Evolutionary conservation across 30 jellyfish, hydroid and myxozoan species (phyloP), one percentile per base, ranked within the genome.

Genomic region (Chrysaora quinquecirrha): DNA sequence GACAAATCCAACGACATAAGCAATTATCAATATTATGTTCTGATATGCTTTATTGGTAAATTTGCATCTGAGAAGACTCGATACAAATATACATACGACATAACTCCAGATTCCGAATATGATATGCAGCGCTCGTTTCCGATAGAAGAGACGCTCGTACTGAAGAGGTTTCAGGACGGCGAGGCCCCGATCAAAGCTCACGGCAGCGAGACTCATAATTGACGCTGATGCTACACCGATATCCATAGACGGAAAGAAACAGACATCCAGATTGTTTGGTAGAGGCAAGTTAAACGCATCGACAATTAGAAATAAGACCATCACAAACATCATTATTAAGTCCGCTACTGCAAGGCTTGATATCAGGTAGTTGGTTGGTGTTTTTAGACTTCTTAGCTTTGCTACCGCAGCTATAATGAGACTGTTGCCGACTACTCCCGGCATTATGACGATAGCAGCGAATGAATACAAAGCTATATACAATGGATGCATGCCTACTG

Each of bases 161-260:
- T 64, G 95, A 22, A 84, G 61, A 28, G 95, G 95, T 46, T 52
- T 61, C 38, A 62, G 33, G 14, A 84, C 95, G 34, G 95, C 95
- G 1, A 84, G 77, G 23, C 74, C 87, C 3, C 95, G 67, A 54
- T 84, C 95, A 69, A 73, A 71, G 56, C 95, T 84, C 71, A 84
- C 95, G 43, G 95, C 88, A 3, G 95, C 95, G 64, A 84, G 73
- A 81, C 85, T 84, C 82, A 84, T 50, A 60, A 84, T 84, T 1
- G 95, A 72, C 6, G 88, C 95, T 24, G 88, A 61, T 24, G 87
- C 95, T 22, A 84, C 87, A 14, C 58, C 72, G n/a, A 72, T 72
- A 64, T 84, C 95, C 38, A 84, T 19, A 22, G 95, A 84, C 33
- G 95, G 88, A 47, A 83, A 83, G n/a, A 84, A 81, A 67, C 60